Evolutionary conservation across 2,113 vertebrate species (phyloP), one percentile per base, ranked within the genome.

Genomic region (Alces alces): DNA sequence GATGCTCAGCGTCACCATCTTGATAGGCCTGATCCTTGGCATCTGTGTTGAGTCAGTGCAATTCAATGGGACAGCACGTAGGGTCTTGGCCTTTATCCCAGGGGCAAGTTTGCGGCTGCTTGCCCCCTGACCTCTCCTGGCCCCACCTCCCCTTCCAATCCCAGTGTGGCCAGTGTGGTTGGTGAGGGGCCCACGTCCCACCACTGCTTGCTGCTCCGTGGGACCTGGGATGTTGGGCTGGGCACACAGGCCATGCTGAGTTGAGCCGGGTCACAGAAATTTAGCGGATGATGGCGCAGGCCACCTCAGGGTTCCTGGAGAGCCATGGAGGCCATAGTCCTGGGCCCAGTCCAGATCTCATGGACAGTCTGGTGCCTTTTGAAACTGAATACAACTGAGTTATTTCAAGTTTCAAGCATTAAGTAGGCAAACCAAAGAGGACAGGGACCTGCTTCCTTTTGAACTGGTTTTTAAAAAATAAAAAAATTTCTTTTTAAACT

Each of bases 131-230:
- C 25, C 19, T 9, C 60, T 23, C 30, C 14, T 28, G 55, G 30
- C 25, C 43, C n/a, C 25, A 1, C 15, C 6, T 5, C 21, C 83
- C 43, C 10, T 83, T 27, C 36, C 39, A 45, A 23, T 47, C 55
- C 0, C 10, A 10, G 6, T 4, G 30, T 13, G 23, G 28, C 47
- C 0, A 28, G n/a, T 21, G 1, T 3, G 36, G 57, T 6, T 8
- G 14, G 36, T 16, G 33, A 52, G 6, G 28, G 76, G 19, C 16
- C 7, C 27, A 6, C 0, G 1, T 36, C 2, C 88, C 55, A 33
- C 33, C n/a, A 10, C 3, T 9, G 47, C 16, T 39, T n/a, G n/a
- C 45, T 76, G n/a, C 19, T 45, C n/a, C 14, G 0, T 15, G 55
- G 27, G 14, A 1, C 39, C 39, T 47, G 43, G 6, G 16, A 15